Percentiles rank a stretch among this genome's conserved stretches.
Conservation (phyloP, 2,888 invertebrate species). For the Lasioglossum vierecki region DNA sequence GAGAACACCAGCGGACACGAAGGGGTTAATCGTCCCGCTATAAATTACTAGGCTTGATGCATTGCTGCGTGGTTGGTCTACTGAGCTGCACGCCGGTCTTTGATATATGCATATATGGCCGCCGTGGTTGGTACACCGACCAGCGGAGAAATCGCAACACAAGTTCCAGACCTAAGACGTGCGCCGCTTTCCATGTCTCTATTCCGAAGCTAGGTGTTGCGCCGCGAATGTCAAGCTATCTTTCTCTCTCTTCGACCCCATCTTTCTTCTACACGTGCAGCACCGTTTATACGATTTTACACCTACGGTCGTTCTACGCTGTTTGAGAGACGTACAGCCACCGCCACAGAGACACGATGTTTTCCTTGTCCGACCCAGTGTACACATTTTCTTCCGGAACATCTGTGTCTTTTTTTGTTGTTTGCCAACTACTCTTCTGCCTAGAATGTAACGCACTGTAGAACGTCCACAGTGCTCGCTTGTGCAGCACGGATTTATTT, state of each 20-base stretch:
- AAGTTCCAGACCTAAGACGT: constrained; percentile 34
- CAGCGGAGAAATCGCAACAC: not conserved
- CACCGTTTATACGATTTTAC: not conserved
- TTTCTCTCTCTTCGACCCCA: not conserved
- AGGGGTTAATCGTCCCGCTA: constrained; percentile 78
- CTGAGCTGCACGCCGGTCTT: constrained; percentile 71
- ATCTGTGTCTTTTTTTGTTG: not conserved
- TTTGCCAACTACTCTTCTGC: not conserved
- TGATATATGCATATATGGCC: constrained; percentile 71
- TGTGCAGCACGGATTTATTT: not conserved
- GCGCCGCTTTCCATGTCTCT: constrained; percentile 35
- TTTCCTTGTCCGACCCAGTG: not conserved
- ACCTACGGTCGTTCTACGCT: not conserved
- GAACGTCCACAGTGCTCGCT: not conserved
- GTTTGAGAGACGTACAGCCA: not conserved
- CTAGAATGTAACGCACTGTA: not conserved
- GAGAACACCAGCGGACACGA: constrained; percentile 55
- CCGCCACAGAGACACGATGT: not conserved
- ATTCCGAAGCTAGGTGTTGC: constrained; percentile 31
- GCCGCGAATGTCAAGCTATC: not conserved
- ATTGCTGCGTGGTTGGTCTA: constrained; percentile 77
- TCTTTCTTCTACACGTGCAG: not conserved
- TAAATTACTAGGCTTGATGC: constrained; percentile 80
- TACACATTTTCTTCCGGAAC: not conserved
- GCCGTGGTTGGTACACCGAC: constrained; percentile 6